phyloP scores from a whole-genome alignment of 2,888 invertebrate genomes.

The Macrophya alboannulata region DNA sequence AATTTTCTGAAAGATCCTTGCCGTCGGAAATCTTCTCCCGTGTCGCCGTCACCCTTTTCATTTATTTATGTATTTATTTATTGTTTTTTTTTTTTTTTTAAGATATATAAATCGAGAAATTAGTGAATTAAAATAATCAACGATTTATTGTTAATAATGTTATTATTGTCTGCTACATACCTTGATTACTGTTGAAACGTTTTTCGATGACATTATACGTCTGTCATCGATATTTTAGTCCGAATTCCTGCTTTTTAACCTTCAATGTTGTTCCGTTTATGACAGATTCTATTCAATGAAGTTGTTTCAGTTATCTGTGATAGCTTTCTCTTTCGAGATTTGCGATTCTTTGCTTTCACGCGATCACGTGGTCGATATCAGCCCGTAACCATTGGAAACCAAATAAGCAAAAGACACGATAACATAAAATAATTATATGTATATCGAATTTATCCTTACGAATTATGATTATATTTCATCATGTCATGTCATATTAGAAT shows the following conservation, averaged over 20 bases:
- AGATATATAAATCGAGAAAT: neutral
- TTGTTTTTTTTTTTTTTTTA: neutral
- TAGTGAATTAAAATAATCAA: neutral
- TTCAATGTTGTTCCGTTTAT: neutral
- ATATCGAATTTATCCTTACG: neutral
- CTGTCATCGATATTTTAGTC: neutral
- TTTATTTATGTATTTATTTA: neutral
- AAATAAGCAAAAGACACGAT: neutral
- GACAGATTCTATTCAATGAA: neutral
- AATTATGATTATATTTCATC: neutral
- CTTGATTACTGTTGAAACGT: slow-evolving; percentile 19
- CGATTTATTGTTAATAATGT: neutral
- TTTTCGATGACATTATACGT: slow-evolving; percentile 36
- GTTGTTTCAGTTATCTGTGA: neutral
- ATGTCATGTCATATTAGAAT: neutral
- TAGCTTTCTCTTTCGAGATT: neutral
- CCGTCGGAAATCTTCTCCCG: slow-evolving; percentile 79
- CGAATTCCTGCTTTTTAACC: neutral
- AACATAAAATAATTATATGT: neutral
- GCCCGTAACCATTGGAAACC: neutral
- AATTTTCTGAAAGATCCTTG: slow-evolving; percentile 83
- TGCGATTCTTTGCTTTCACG: neutral
- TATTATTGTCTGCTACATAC: neutral
- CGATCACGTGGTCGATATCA: neutral
- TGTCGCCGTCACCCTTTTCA: slow-evolving; percentile 71